Evolutionary conservation across 2,113 vertebrate genomes (phyloP).

Genomic region (Campylorhamphus procurvoides): DNA sequence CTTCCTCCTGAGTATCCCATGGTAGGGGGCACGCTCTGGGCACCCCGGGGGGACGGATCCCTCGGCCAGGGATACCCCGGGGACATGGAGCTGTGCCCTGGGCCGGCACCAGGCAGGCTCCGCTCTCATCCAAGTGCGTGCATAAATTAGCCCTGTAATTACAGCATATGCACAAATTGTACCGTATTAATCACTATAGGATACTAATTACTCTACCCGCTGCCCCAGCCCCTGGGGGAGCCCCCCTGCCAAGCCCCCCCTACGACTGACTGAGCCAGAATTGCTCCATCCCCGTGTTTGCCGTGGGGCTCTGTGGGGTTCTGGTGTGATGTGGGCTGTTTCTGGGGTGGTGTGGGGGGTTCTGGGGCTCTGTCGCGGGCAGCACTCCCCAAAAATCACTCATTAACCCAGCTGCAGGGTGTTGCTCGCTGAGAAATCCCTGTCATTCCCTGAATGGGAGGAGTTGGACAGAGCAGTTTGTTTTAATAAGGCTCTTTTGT

Average conservation of each 20-base stretch:
- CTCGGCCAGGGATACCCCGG: background rate
- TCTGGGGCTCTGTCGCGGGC: background rate
- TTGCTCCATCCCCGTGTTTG: background rate
- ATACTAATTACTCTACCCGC: background rate
- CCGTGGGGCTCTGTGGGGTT: background rate
- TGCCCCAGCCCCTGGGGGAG: background rate
- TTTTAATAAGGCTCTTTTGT: background rate
- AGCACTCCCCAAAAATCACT: background rate
- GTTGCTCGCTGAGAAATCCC: background rate
- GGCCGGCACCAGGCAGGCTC: background rate
- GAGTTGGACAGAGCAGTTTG: background rate
- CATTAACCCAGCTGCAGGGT: conserved; percentile 42
- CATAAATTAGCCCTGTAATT: background rate
- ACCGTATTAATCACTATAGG: background rate
- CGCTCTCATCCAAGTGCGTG: background rate
- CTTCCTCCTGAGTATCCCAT: accelerated
- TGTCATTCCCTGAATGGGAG: background rate
- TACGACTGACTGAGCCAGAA: background rate
- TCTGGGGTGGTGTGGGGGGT: background rate
- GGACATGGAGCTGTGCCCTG: background rate
- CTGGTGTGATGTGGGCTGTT: background rate
- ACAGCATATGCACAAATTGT: background rate
- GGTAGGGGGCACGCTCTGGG: background rate
- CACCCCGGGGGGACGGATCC: background rate
- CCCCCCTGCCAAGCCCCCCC: no score